Percentiles rank a stretch among this genome's conserved stretches.
phyloP scores from a whole-genome alignment of 2,888 invertebrate species.

The Spatulosminthurus flaviceps region DNA sequence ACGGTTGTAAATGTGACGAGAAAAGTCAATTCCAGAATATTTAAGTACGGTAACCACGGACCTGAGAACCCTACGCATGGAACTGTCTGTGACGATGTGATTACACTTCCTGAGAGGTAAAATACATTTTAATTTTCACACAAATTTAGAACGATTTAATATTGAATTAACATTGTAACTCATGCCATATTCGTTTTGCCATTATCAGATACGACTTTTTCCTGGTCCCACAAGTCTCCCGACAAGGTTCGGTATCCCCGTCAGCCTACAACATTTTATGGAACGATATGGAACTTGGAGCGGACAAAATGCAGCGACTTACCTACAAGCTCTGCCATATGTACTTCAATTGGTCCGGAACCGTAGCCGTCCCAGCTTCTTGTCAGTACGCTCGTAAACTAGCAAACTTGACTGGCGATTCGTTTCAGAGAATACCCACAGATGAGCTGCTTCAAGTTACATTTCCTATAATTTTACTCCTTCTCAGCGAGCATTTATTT shows the following conservation, averaged over 20 bases:
- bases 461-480: too few species aligned
- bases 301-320: slow-evolving; percentile 82
- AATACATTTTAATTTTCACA: background rate
- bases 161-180: background rate
- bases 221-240: slow-evolving; percentile 84
- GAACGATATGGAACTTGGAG: slow-evolving; percentile 75
- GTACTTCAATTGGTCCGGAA: slow-evolving; percentile 87
- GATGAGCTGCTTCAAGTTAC: too few species aligned
- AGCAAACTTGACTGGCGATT: slow-evolving; percentile 68
- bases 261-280: slow-evolving; percentile 88
- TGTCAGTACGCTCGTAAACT: slow-evolving; percentile 71
- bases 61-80: slow-evolving; percentile 77
- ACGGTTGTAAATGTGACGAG: slow-evolving; percentile 57
- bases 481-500: too few species aligned
- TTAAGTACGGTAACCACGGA: slow-evolving; percentile 20
- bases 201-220: slow-evolving; percentile 84
- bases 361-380: slow-evolving; percentile 69
- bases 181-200: background rate
- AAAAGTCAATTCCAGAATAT: slow-evolving; percentile 54
- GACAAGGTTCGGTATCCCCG: slow-evolving; percentile 90
- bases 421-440: too few species aligned
- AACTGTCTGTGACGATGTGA: slow-evolving; percentile 84
- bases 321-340: slow-evolving; percentile 87
- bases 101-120: slow-evolving; percentile 78
- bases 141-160: background rate